Evolutionary conservation across 2,888 invertebrate species (phyloP), one percentile per base, ranked within the genome.

Genomic region (Nephrotoma flavescens): DNA sequence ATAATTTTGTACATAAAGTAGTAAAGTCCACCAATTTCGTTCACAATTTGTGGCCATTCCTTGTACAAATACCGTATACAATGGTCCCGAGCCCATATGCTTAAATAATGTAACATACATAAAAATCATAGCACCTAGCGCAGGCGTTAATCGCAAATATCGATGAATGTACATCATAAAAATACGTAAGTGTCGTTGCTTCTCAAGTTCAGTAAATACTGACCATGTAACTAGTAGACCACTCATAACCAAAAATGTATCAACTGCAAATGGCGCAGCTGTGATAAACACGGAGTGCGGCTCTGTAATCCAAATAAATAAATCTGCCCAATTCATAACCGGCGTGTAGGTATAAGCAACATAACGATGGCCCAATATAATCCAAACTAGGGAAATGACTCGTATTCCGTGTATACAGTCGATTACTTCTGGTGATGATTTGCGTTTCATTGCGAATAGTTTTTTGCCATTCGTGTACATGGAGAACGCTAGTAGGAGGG

Each of bases 211-310:
- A 6, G 90, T 90, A 88, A 91, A 91, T 2, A 91, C 90, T 31
- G 90, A 90, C 90, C 91, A 90, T 86, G 93, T 92, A 87, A 93
- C 92, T 0, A 95, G 90, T 71, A 95, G 89, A 4, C 95, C 95
- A 88, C 94, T 94, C 88, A 95, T 90, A 31, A 93, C 90, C 89
- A 95, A 94, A 90, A 95, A 95, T 0, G 94, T 94, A 87, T 95
- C 95, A 0, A 94, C 94, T 0, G 94, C 93, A 6, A 94, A 90
- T 0, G 93, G 88, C 88, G 91, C 93, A 89, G 93, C 88, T 90
- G 91, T 89, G 0, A 91, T 89, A 52, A 91, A 87, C 90, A 91
- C 90, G 0, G 91, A 90, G 86, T 89, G 91, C 0, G 90, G 90
- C 0, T 91, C 90, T 88, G 90, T 87, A 12, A 89, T 44, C 91